Evolutionary conservation across 2,888 invertebrate genomes (phyloP).

Genomic region (Oscheius sp.): DNA sequence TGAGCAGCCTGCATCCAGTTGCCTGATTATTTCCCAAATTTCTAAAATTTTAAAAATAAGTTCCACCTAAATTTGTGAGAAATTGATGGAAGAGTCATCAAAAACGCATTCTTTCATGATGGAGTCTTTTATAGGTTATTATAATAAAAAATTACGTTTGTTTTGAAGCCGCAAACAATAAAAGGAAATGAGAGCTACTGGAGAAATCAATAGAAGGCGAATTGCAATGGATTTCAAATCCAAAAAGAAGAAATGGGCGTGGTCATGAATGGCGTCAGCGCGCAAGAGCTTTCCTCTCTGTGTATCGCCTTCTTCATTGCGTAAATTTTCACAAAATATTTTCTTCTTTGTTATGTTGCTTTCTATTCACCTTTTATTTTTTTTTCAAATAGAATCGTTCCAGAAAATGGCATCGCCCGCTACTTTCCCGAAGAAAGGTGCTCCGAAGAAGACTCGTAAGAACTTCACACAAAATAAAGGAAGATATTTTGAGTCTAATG

Average conservation of each 20-base stretch:
- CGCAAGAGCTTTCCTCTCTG: background rate
- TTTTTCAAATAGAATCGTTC: background rate
- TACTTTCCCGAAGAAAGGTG: slow-evolving; percentile 17
- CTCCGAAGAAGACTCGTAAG: background rate
- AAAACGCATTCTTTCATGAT: no score
- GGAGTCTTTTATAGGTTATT: no score
- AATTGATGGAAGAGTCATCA: no score
- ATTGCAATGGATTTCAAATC: slow-evolving; percentile 11
- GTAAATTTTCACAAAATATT: background rate
- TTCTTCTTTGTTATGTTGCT: background rate
- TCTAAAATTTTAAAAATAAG: no score
- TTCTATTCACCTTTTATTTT: background rate
- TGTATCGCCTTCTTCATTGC: background rate
- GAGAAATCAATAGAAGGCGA: slow-evolving; percentile 9
- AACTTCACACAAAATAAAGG: background rate
- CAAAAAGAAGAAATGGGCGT: slow-evolving; percentile 2
- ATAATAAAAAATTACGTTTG: no score
- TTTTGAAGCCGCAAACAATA: no score
- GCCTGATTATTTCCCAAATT: no score
- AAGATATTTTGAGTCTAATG: background rate
- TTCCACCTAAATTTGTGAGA: no score
- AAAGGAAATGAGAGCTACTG: background rate
- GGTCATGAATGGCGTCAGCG: background rate
- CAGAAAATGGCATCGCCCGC: background rate
- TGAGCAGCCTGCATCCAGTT: slow-evolving; percentile 25